Base-by-base conservation (phyloP, 2,113 vertebrate species). In the Micronycteris hirsuta region DNA sequence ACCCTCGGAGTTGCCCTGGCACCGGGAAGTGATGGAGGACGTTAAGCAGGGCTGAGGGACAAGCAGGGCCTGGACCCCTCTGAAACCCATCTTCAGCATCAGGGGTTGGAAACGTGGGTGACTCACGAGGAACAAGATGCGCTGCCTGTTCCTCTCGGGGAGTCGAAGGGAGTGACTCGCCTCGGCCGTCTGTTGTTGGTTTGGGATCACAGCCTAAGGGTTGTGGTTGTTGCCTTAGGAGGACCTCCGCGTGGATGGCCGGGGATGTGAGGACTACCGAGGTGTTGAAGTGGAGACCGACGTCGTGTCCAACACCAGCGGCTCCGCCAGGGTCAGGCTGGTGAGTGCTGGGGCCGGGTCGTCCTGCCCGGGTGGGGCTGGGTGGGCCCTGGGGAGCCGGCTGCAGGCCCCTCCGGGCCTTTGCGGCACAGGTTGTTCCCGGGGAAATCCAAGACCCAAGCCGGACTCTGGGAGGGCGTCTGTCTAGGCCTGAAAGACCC, bases 231-330 rank as follows among this genome's bases (percentile, higher is more conserved):
- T 11, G 4, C 92, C 11, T 71, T 96, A 99, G 99, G 99, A 99
- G 98, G 99, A 99, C 77, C 98, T 99, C 58, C 99, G 99, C 0
- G 98, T 99, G 96, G 99, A 99, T 70, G 99, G 99, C 41, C 98
- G 99, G 71, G 98, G 99, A 74, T 99, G 99, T 93, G 99, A 99
- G 97, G 99, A 99, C 97, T 99, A 99, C 98, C 99, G 99, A 77
- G 99, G 99, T 96, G 98, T 99, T 47, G 99, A 99, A 89, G 98
- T 99, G 65, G 99, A 99, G 98, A 99, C 99, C 0, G 99, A 99
- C 26, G 99, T 99, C 56, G 99, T 99, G 24, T 99, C 99, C 65
- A 99, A 99, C 98, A 99, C 99, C 87, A 99, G 99, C 13, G 99
- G 99, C 10, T 99, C 99, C 24, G 99, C 99, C 19, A 99, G 99